These are phyloP conservation scores for Cantharis rustica DNA, from an alignment of 2,888 invertebrate genomes.

Conservation along the genomic window DNA sequence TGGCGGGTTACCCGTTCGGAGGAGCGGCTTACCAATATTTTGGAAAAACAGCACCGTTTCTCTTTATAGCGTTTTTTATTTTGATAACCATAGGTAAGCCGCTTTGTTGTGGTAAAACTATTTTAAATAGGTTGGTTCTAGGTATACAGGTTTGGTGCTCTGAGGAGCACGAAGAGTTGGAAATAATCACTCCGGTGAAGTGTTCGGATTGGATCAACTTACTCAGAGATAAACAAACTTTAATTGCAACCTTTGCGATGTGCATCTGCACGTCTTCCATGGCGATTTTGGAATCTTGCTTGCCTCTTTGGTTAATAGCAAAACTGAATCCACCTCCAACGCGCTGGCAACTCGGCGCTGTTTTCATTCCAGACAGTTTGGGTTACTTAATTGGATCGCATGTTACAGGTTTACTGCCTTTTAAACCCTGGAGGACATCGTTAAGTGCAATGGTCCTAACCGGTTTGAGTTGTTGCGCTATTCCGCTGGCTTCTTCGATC, in stretches of 20 bases:
- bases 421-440: slow-evolving; percentile 50
- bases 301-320: slow-evolving; percentile 80
- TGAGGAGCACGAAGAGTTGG: slow-evolving; percentile 23
- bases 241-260: slow-evolving; percentile 70
- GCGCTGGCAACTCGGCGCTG: slow-evolving; percentile 78
- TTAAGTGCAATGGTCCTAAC: slow-evolving; percentile 49
- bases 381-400: slow-evolving; percentile 84
- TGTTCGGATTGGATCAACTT: slow-evolving; percentile 61
- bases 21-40: slow-evolving; percentile 76
- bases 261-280: slow-evolving; percentile 80
- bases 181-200: slow-evolving; percentile 24
- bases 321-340: slow-evolving; percentile 68
- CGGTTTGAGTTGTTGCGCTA: slow-evolving; percentile 49
- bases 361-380: slow-evolving; percentile 84
- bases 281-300: slow-evolving; percentile 81
- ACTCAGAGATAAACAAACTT: slow-evolving; percentile 66
- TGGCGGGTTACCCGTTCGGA: slow-evolving; percentile 82
- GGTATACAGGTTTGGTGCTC: slow-evolving; percentile 44
- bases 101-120: background rate
- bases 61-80: slow-evolving; percentile 67
- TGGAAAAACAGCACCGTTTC: slow-evolving; percentile 76
- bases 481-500: slow-evolving; percentile 49
- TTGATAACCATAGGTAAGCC: slow-evolving; percentile 58
- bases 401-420: slow-evolving; percentile 63
- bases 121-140: slow-evolving; percentile 22